These are phyloP conservation scores for Sebastiscus albofasciatus DNA, from an alignment of 2,797 vertebrate species.

Conservation along the genomic window DNA sequence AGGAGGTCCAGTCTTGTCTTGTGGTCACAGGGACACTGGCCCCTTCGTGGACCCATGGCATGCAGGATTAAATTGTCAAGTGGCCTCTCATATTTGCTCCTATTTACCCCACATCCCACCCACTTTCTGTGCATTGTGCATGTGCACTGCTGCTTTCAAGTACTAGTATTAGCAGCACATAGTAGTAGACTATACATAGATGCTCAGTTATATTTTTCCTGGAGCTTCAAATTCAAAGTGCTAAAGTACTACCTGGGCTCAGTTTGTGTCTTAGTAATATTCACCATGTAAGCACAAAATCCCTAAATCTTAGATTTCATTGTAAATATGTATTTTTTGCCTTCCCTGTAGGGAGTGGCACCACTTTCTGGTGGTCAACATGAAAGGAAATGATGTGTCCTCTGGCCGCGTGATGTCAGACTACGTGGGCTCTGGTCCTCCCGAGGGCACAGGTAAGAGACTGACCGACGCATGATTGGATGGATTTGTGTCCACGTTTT, in stretches of 20 bases:
- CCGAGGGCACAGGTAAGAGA: slow-evolving; percentile 90
- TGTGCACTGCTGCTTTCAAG: background rate
- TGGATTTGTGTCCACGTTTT: background rate
- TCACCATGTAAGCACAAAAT: background rate
- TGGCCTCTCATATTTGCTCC: no score
- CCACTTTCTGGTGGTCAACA: slow-evolving; percentile 95
- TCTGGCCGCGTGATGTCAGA: slow-evolving; percentile 92
- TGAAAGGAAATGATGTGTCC: slow-evolving; percentile 91
- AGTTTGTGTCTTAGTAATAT: background rate
- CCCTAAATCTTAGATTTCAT: background rate
- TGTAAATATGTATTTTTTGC: background rate
- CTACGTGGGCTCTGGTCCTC: slow-evolving; percentile 94
- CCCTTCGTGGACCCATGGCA: background rate
- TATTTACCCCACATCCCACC: background rate
- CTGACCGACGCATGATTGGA: no score
- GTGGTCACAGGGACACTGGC: no score
- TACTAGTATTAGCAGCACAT: background rate
- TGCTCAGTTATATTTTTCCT: background rate
- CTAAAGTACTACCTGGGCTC: background rate
- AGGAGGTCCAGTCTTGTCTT: no score
- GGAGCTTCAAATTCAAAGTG: background rate
- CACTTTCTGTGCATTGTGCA: background rate
- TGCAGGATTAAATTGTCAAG: background rate
- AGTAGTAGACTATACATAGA: background rate
- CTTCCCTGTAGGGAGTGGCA: slow-evolving; percentile 92